Percentiles rank a stretch among this genome's conserved stretches.
phyloP scores from a whole-genome alignment of 1,140 invertebrate genomes.

The Kradibia gibbosae region DNA sequence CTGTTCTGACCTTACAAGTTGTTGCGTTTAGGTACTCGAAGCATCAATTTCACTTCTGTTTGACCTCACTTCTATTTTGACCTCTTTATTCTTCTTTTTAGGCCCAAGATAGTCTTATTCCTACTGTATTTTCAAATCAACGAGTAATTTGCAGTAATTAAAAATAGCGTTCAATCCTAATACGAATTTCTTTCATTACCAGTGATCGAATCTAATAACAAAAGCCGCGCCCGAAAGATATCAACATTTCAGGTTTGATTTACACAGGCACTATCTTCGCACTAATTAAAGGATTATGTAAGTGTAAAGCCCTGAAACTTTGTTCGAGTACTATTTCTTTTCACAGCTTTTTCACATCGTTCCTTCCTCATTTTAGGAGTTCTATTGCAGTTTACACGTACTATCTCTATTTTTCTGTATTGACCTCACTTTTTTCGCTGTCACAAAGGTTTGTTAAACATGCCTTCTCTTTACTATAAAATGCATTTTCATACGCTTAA shows the following conservation, averaged over 20 bases:
- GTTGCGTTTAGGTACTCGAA: background rate
- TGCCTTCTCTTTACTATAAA: background rate
- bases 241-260: slow-evolving; percentile 57
- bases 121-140: background rate
- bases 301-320: background rate
- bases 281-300: slow-evolving; percentile 59
- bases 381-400: slow-evolving; percentile 22
- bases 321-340: slow-evolving; percentile 2
- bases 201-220: background rate
- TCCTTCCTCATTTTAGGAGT: background rate
- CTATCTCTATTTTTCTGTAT: background rate
- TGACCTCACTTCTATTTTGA: background rate
- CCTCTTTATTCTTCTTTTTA: background rate
- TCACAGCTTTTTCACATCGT: background rate
- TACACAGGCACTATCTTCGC: slow-evolving; percentile 47
- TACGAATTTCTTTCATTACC: background rate
- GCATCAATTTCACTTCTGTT: background rate
- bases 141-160: background rate
- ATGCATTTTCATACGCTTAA: background rate
- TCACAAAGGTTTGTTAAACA: background rate
- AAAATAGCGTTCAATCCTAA: slow-evolving; percentile 6
- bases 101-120: too few species aligned
- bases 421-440: background rate
- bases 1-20: background rate
- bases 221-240: slow-evolving; percentile 52